Conservation (phyloP, 2,888 invertebrate genomes). For the Heliconius aoede region DNA sequence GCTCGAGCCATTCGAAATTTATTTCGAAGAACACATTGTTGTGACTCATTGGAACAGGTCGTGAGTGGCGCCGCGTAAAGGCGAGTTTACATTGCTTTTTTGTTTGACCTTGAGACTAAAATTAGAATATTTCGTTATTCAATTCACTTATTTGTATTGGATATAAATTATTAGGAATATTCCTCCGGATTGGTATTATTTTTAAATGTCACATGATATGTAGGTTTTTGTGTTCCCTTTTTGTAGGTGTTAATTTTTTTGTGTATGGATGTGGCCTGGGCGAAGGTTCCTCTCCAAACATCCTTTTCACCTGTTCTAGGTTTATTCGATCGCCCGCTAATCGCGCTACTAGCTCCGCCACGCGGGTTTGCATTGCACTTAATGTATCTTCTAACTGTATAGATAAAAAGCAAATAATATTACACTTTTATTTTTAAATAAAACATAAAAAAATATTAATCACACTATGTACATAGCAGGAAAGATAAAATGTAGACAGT, state of each 20-base stretch:
- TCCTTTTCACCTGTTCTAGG: no score
- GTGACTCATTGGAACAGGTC: slow-evolving; percentile 75
- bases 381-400: slow-evolving; percentile 89
- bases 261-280: no score
- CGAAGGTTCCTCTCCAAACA: no score
- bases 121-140: slow-evolving; percentile 19
- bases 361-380: slow-evolving; percentile 95
- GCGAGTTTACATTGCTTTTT: slow-evolving; percentile 39
- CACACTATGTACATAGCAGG: no score
- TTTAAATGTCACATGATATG: not conserved
- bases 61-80: slow-evolving; percentile 54
- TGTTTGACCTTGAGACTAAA: slow-evolving; percentile 33
- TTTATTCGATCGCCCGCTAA: slow-evolving; percentile 79
- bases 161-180: not conserved
- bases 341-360: slow-evolving; percentile 96
- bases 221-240: not conserved
- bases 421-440: no score
- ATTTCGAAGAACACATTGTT: slow-evolving; percentile 69
- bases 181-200: not conserved
- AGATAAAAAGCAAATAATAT: no score
- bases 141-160: not conserved
- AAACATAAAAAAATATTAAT: no score
- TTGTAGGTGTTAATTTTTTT: not conserved
- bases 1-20: slow-evolving; percentile 59
- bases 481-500: no score